Conservation (phyloP, 2,888 invertebrate species). For the Oligia fasciuncula region DNA sequence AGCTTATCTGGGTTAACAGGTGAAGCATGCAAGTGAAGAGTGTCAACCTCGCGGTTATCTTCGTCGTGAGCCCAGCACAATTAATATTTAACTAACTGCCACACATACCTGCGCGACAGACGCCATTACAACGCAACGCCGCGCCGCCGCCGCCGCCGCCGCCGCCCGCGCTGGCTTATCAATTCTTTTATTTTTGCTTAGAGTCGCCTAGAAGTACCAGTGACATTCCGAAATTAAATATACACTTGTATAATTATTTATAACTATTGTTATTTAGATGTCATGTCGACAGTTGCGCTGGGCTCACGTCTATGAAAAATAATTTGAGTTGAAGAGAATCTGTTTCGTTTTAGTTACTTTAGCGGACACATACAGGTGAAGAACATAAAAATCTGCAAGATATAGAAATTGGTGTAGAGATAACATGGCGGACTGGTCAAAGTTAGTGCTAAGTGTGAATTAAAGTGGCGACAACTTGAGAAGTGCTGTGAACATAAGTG, state of each 20-base stretch:
- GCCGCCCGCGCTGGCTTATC: background rate
- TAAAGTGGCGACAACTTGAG: conserved; percentile 12
- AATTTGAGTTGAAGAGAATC: background rate
- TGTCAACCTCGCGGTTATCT: conserved; percentile 48
- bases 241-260: background rate
- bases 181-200: background rate
- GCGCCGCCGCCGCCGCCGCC: background rate
- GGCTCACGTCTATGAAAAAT: background rate
- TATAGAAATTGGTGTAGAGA: background rate
- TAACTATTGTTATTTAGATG: conserved; percentile 11
- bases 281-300: background rate
- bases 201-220: background rate
- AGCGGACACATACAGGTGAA: background rate
- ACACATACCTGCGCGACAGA: conserved; percentile 19
- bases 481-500: background rate
- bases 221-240: background rate
- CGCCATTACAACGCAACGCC: conserved; percentile 7
- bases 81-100: conserved; percentile 53
- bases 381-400: background rate
- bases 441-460: conserved; percentile 18
- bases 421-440: background rate
- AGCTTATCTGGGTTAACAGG: conserved; percentile 5
- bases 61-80: conserved; percentile 34
- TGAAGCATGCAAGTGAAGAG: conserved; percentile 1
- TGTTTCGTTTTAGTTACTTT: background rate